Evolutionary conservation across 1,140 invertebrate genomes (phyloP).

Genomic region (Drosophila tropicalis): DNA sequence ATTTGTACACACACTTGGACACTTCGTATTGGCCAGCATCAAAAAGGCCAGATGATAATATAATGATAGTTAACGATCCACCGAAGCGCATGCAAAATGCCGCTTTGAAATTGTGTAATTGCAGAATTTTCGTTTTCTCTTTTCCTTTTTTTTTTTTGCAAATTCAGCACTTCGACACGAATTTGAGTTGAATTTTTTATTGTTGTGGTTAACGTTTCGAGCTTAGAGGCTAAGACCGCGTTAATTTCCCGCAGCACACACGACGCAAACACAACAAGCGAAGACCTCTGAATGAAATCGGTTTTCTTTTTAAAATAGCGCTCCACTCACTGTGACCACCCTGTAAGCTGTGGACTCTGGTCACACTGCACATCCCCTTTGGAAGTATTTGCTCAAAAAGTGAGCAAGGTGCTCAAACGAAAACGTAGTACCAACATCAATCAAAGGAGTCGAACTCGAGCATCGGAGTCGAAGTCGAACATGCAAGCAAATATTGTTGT

Average conservation of each 20-base stretch:
- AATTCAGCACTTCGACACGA: background rate
- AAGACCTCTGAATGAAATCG: background rate
- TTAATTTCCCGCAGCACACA: background rate
- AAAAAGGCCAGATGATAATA: constrained; percentile 22
- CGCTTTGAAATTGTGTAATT: background rate
- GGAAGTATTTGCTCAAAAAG: too few species aligned
- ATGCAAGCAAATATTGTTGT: too few species aligned
- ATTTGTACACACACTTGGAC: constrained; percentile 3
- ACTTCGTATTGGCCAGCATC: constrained; percentile 26
- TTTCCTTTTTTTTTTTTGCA: background rate
- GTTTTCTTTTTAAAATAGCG: too few species aligned
- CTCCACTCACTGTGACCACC: too few species aligned
- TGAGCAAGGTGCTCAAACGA: too few species aligned
- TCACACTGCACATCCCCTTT: too few species aligned
- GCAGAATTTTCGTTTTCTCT: constrained; percentile 12
- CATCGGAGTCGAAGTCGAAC: too few species aligned
- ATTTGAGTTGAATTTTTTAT: background rate
- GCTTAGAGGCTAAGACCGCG: background rate
- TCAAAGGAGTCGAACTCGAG: too few species aligned
- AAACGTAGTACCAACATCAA: too few species aligned
- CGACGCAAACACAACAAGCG: background rate
- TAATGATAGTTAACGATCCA: constrained; percentile 24
- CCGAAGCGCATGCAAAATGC: constrained; percentile 3
- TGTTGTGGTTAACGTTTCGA: constrained; percentile 2
- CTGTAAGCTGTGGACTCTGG: too few species aligned